These are phyloP conservation scores for Dendrolimus pini DNA, from an alignment of 2,888 invertebrate species.

Conservation along the genomic window DNA sequence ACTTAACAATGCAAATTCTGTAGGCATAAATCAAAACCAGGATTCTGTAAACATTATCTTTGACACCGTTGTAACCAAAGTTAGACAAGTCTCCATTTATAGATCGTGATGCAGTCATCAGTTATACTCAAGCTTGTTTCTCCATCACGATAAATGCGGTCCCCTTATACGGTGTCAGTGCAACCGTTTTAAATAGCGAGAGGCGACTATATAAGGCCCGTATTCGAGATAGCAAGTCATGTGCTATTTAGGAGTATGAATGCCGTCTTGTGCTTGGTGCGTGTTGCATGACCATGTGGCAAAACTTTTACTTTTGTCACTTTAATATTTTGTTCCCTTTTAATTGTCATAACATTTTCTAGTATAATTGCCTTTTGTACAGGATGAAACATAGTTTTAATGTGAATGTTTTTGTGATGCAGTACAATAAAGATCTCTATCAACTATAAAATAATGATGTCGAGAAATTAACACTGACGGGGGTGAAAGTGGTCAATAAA, in stretches of 20 bases:
- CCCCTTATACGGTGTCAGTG: background rate
- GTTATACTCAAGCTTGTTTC: background rate
- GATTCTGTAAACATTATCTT: background rate
- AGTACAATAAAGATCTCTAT: no score
- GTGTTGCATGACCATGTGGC: no score
- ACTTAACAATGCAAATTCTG: no score
- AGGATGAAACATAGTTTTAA: no score
- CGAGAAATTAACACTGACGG: no score
- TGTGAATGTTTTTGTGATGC: no score
- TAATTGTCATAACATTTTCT: no score
- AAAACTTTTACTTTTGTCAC: background rate
- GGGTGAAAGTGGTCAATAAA: no score
- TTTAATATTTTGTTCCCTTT: no score
- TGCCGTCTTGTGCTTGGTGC: background rate
- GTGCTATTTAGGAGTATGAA: background rate
- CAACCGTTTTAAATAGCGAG: background rate
- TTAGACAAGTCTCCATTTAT: background rate
- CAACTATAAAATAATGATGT: no score
- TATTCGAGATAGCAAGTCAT: background rate
- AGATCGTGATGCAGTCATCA: background rate
- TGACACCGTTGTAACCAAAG: background rate
- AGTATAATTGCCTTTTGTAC: no score
- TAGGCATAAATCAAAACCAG: no score
- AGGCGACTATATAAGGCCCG: background rate
- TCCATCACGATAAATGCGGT: background rate